A percentile compares a stretch with the other conserved stretches of the same genome.
Conservation (phyloP, 2,113 vertebrate genomes). For the Planiliza haematocheilus region DNA sequence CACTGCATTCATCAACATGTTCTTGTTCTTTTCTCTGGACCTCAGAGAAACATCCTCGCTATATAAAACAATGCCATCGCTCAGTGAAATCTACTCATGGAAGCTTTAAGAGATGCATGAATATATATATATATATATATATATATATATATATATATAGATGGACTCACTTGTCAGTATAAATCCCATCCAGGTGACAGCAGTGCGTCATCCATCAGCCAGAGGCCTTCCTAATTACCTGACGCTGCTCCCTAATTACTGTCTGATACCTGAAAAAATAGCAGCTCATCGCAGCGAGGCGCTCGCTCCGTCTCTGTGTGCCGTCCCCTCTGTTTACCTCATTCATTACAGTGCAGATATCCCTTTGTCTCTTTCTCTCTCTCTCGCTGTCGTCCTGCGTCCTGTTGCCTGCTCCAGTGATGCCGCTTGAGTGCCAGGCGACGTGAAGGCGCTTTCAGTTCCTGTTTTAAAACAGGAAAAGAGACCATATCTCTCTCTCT, state of each 20-base stretch:
- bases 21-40: background rate
- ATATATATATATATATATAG: too few relatives aligned
- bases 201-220: constrained; percentile 42
- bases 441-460: background rate
- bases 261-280: constrained; percentile 48
- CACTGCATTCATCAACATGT: background rate
- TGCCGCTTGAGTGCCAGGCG: background rate
- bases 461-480: background rate
- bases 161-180: constrained; percentile 18
- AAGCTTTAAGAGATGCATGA: background rate
- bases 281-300: constrained; percentile 37
- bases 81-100: background rate
- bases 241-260: constrained; percentile 63
- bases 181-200: constrained; percentile 55
- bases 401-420: constrained; percentile 2
- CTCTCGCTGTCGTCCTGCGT: background rate
- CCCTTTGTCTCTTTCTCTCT: background rate
- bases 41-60: background rate
- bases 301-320: constrained; percentile 11
- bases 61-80: background rate
- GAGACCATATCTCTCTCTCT: too few relatives aligned
- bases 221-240: constrained; percentile 55
- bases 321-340: constrained; percentile 12
- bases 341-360: constrained; percentile 10
- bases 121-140: too few relatives aligned